A percentile compares a stretch with the other conserved stretches of the same genome.
Conservation (phyloP, 92 coral and sea anemone genomes). For the Palythoa grandiflora region DNA sequence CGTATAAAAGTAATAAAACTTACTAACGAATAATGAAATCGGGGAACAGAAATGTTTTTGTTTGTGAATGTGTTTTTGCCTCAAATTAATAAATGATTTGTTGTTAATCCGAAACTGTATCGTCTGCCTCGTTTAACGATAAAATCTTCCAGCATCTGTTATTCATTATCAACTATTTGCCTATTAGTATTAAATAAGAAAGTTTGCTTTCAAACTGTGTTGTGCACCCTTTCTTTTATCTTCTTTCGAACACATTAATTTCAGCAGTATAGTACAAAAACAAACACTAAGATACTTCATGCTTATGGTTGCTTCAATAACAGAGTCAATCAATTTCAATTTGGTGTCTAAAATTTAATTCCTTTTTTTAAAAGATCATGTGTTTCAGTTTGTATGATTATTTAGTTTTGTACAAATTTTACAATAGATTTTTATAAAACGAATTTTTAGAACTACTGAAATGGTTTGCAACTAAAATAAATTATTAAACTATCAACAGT, state of each 20-base stretch:
- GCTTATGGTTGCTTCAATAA: background rate
- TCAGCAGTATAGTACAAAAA: background rate
- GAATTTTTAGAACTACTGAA: too few relatives aligned
- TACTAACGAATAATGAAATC: too few relatives aligned
- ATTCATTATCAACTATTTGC: background rate
- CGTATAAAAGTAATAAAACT: too few relatives aligned
- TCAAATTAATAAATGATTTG: background rate
- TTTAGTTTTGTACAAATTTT: too few relatives aligned
- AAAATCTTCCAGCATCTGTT: background rate
- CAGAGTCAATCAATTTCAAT: too few relatives aligned
- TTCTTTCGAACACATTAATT: background rate
- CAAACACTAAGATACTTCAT: background rate
- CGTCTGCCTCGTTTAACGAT: background rate
- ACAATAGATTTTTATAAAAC: too few relatives aligned
- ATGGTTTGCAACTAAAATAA: too few relatives aligned
- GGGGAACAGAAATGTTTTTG: too few relatives aligned
- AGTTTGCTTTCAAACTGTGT: background rate
- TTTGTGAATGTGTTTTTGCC: background rate
- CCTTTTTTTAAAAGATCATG: too few relatives aligned
- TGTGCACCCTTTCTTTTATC: background rate
- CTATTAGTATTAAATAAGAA: background rate
- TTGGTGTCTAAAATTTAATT: too few relatives aligned
- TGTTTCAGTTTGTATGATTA: too few relatives aligned
- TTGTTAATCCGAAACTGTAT: background rate
- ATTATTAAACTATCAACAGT: too few relatives aligned